phyloP scores from a whole-genome alignment of 2,797 vertebrate genomes.

The Pachyuromys duprasi region DNA sequence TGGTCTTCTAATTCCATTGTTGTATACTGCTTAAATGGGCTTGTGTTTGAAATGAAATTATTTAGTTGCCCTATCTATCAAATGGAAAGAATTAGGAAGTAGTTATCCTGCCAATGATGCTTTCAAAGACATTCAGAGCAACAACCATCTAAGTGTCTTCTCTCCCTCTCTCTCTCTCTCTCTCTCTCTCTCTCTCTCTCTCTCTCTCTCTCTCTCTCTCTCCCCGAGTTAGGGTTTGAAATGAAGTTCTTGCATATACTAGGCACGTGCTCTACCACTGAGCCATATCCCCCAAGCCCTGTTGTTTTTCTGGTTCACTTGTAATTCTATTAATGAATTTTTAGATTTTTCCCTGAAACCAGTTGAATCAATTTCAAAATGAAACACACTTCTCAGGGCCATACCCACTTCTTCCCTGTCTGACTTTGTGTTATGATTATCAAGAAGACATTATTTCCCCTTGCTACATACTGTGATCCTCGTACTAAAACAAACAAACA shows the following conservation, averaged over 20 bases:
- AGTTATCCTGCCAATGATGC: conserved; percentile 38
- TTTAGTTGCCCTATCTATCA: conserved; percentile 52
- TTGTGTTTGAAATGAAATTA: conserved; percentile 47
- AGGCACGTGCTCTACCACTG: conserved; percentile 48
- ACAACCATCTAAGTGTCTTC: conserved; percentile 50
- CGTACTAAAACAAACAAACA: too few relatives aligned
- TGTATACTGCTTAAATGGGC: conserved; percentile 57
- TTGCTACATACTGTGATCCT: conserved; percentile 59
- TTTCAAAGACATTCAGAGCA: conserved; percentile 69
- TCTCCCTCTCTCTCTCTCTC: too few relatives aligned
- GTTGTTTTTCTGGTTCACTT: conserved; percentile 65
- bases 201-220: background rate
- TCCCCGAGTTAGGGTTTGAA: background rate
- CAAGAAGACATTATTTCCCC: conserved; percentile 48
- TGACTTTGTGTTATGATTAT: conserved; percentile 62
- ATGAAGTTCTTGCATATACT: background rate
- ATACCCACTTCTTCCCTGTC: conserved; percentile 54
- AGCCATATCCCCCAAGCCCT: background rate
- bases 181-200: too few relatives aligned
- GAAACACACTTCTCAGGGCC: conserved; percentile 80
- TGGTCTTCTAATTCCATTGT: conserved; percentile 62
- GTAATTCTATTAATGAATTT: conserved; percentile 58
- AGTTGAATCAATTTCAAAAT: conserved; percentile 68
- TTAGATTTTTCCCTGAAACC: conserved; percentile 74
- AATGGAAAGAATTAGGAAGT: conserved; percentile 58